Percentiles rank a stretch among this genome's conserved stretches.
Evolutionary conservation across 1,140 invertebrate genomes (phyloP).

Genomic region (Sinonovacula constricta): DNA sequence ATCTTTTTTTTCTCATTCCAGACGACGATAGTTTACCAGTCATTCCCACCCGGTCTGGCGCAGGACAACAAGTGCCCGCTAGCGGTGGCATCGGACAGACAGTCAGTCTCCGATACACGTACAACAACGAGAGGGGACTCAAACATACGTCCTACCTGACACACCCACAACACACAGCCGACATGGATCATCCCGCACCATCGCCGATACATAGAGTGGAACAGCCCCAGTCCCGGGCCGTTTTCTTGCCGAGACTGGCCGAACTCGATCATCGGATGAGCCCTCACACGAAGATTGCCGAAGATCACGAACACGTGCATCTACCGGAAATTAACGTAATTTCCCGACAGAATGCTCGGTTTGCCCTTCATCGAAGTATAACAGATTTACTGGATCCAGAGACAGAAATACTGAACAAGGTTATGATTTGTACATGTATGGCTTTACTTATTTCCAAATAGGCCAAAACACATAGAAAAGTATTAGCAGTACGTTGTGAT

Average conservation of each 20-base stretch:
- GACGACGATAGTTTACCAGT: no score
- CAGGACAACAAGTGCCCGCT: no score
- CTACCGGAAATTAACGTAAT: constrained; percentile 23
- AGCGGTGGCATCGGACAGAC: no score
- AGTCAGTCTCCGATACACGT: background rate
- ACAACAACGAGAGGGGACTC: background rate
- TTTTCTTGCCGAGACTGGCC: background rate
- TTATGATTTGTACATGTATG: no score
- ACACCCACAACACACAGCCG: background rate
- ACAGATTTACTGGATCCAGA: constrained; percentile 35
- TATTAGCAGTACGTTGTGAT: no score
- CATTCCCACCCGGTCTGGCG: no score
- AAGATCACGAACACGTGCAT: background rate
- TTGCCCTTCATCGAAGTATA: constrained; percentile 27
- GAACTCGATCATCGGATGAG: background rate
- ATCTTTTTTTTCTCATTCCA: no score
- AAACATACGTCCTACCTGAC: background rate
- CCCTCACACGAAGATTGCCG: background rate
- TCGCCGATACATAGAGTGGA: background rate
- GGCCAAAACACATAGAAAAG: no score
- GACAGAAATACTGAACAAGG: constrained; percentile 30
- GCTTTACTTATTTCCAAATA: background rate
- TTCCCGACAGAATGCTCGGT: background rate
- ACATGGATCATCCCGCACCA: background rate
- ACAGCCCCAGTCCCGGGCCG: background rate